A percentile compares a stretch with the other conserved stretches of the same genome.
Conservation (phyloP, 2,113 vertebrate species). For the Amblyornis subalaris region DNA sequence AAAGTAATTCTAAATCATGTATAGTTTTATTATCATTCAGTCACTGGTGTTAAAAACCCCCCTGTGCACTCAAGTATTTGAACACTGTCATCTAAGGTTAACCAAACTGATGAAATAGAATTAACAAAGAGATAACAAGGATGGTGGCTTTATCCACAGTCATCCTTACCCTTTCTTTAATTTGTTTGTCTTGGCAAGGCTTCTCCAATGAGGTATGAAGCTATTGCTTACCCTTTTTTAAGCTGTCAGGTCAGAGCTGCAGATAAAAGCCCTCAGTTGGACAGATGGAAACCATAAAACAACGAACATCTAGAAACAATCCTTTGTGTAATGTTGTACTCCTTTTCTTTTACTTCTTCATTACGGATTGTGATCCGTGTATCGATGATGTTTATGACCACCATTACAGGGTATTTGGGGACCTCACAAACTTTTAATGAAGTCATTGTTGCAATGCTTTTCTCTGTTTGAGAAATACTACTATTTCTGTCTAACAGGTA, state of each 20-base stretch:
- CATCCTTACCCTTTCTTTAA: background rate
- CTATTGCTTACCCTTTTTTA: background rate
- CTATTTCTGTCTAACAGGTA: background rate
- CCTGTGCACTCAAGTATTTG: background rate
- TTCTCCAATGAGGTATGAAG: background rate
- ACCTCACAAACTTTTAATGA: background rate
- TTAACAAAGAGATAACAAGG: background rate
- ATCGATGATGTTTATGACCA: background rate
- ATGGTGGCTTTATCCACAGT: background rate
- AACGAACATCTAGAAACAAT: background rate
- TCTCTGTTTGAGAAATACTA: background rate
- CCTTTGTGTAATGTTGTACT: background rate
- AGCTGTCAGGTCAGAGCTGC: background rate
- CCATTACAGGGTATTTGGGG: background rate
- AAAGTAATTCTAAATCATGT: background rate
- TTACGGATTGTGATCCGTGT: background rate
- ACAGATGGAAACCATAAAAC: background rate
- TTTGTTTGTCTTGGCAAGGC: background rate
- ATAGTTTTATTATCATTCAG: background rate
- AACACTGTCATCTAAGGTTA: background rate
- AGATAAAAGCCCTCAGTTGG: background rate
- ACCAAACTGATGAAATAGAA: background rate
- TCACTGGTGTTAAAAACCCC: background rate
- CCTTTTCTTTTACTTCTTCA: background rate
- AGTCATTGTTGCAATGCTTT: background rate